A percentile compares a stretch with the other conserved stretches of the same genome.
Evolutionary conservation across 1,140 invertebrate genomes (phyloP).

Genomic region (Zaprionus taronus): DNA sequence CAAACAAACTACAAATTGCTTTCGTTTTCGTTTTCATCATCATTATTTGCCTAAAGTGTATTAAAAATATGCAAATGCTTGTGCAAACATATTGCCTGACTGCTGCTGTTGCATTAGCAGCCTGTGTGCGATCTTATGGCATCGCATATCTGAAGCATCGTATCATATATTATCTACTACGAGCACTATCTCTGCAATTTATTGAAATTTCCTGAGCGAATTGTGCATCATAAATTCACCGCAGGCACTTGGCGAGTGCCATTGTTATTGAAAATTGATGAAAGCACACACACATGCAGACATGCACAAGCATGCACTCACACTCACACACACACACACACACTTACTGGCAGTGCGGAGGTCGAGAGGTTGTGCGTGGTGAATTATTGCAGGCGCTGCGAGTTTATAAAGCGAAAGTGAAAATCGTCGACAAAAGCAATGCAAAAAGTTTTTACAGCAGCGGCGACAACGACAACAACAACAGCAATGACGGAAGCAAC

Average conservation of each 20-base stretch:
- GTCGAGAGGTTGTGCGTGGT: slow-evolving; percentile 47
- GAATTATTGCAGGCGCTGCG: slow-evolving; percentile 61
- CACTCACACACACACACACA: neutral
- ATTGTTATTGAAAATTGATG: slow-evolving; percentile 75
- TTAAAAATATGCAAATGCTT: slow-evolving; percentile 1
- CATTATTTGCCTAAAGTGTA: slow-evolving; percentile 1
- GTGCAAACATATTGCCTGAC: slow-evolving; percentile 1
- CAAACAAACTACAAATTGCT: neutral
- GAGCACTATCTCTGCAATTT: slow-evolving; percentile 49
- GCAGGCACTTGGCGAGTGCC: slow-evolving; percentile 38
- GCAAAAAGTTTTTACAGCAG: slow-evolving; percentile 36
- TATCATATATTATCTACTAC: slow-evolving; percentile 10
- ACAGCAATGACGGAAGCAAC: neutral
- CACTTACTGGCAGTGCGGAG: slow-evolving; percentile 5
- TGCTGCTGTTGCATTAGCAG: neutral
- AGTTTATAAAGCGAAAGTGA: slow-evolving; percentile 66
- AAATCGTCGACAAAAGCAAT: slow-evolving; percentile 45
- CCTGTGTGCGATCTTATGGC: neutral
- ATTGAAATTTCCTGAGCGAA: slow-evolving; percentile 61
- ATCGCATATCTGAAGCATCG: neutral
- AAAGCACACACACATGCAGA: slow-evolving; percentile 35
- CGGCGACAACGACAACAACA: neutral
- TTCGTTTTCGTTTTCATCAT: too few relatives aligned
- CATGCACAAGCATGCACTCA: slow-evolving; percentile 2
- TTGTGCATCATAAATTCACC: slow-evolving; percentile 63